phyloP scores from a whole-genome alignment of 2,113 vertebrate species.

The Pterophyllum scalare region DNA sequence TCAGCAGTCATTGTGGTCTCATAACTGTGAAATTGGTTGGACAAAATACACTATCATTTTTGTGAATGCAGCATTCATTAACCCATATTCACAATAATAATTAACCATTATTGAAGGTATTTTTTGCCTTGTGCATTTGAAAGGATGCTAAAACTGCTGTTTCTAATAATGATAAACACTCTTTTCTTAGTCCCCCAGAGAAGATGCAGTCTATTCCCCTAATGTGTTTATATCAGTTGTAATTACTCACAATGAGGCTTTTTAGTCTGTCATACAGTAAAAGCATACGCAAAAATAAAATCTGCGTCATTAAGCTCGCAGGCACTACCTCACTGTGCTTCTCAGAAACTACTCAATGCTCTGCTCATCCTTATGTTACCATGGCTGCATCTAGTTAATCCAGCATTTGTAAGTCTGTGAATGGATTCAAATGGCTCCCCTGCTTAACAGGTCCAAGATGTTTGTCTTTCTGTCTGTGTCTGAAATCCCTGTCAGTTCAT shows the following conservation, averaged over 20 bases:
- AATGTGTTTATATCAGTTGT: constrained; percentile 39
- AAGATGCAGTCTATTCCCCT: constrained; percentile 14
- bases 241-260: constrained; percentile 41
- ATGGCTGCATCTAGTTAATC: constrained; percentile 73
- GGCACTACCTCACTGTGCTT: constrained; percentile 63
- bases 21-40: neutral
- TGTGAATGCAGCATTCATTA: neutral
- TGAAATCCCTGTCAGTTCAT: neutral
- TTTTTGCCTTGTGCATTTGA: neutral
- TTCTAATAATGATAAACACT: neutral
- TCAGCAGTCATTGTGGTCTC: neutral
- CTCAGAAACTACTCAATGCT: constrained; percentile 68
- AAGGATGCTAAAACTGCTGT: constrained; percentile 6
- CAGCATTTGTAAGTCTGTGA: constrained; percentile 68
- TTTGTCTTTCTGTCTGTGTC: constrained; percentile 14
- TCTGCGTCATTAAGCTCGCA: constrained; percentile 72
- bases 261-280: constrained; percentile 38
- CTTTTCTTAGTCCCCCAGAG: neutral
- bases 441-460: constrained; percentile 42
- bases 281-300: constrained; percentile 62
- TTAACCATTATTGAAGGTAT: neutral
- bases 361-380: constrained; percentile 70
- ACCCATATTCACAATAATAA: neutral
- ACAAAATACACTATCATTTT: neutral
- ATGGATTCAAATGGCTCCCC: constrained; percentile 62